These are phyloP conservation scores for Brienomyrus brachyistius DNA, from an alignment of 2,113 vertebrate species.

Conservation along the genomic window DNA sequence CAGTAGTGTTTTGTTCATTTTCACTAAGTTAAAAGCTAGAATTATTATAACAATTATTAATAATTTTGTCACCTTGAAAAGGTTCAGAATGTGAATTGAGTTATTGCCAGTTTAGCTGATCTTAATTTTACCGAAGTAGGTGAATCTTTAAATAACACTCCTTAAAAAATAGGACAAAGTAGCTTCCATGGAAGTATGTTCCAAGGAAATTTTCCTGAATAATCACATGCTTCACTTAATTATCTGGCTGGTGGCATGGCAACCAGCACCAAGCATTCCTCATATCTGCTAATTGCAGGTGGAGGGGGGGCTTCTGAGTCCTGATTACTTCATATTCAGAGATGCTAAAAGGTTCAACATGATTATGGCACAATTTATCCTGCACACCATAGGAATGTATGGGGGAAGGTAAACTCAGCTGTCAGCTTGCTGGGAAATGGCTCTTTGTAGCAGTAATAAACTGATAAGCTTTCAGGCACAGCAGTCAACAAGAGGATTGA, in stretches of 20 bases:
- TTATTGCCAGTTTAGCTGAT: not conserved
- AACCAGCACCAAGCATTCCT: not conserved
- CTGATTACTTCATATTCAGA: not conserved
- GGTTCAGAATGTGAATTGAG: not conserved
- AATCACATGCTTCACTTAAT: not conserved
- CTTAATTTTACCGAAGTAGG: not conserved
- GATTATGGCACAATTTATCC: not conserved
- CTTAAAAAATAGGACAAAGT: not conserved
- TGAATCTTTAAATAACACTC: not conserved
- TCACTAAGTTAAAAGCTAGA: not conserved
- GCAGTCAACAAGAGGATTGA: not conserved
- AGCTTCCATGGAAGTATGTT: not conserved
- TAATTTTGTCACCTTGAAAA: not conserved
- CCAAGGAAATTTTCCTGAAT: not conserved
- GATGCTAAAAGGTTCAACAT: not conserved
- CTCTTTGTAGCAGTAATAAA: not conserved
- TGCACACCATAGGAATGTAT: not conserved
- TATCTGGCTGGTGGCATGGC: not conserved
- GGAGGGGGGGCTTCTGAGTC: not conserved
- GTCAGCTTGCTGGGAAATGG: not conserved
- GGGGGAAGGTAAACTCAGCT: not conserved
- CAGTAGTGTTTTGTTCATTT: not conserved
- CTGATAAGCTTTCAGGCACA: not conserved
- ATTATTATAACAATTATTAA: not conserved
- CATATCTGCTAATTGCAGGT: not conserved